A percentile compares a stretch with the other conserved stretches of the same genome.
Conservation (phyloP, 1,140 invertebrate genomes). For the Dufourea novaeangliae region DNA sequence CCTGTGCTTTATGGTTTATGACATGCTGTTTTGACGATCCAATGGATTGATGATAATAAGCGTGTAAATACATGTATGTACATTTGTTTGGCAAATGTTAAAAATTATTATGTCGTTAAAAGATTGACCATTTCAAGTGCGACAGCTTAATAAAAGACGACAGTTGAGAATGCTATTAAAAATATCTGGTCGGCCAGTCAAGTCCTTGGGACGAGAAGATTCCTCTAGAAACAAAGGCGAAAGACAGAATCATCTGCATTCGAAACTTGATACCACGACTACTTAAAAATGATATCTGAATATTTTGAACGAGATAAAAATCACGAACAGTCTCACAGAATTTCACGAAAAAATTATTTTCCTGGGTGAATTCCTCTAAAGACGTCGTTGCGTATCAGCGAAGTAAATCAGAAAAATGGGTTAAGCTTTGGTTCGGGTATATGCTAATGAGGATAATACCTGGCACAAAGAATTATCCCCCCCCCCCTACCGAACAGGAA, state of each 20-base stretch:
- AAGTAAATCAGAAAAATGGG: no score
- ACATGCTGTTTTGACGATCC: no score
- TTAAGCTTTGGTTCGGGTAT: not conserved
- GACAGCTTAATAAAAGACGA: not conserved
- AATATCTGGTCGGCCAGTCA: not conserved
- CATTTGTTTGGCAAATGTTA: not conserved
- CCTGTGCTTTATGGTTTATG: no score
- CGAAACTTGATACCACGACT: not conserved
- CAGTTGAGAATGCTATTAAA: not conserved
- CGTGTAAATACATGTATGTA: no score
- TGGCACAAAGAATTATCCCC: not conserved
- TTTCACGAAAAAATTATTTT: not conserved
- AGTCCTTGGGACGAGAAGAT: not conserved
- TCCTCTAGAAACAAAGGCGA: not conserved
- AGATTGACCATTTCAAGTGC: not conserved
- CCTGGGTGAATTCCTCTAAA: no score
- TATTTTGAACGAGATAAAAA: not conserved
- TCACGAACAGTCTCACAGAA: not conserved
- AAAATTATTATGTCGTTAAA: not conserved
- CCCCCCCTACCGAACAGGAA: no score
- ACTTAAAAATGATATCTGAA: not conserved
- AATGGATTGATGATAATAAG: no score
- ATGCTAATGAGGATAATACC: conserved; percentile 9
- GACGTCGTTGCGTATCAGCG: not conserved
- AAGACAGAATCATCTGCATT: not conserved